Evolutionary conservation across 30 jellyfish, hydroid and myxozoan species (phyloP).

Genomic region (Clytia hemisphaerica): DNA sequence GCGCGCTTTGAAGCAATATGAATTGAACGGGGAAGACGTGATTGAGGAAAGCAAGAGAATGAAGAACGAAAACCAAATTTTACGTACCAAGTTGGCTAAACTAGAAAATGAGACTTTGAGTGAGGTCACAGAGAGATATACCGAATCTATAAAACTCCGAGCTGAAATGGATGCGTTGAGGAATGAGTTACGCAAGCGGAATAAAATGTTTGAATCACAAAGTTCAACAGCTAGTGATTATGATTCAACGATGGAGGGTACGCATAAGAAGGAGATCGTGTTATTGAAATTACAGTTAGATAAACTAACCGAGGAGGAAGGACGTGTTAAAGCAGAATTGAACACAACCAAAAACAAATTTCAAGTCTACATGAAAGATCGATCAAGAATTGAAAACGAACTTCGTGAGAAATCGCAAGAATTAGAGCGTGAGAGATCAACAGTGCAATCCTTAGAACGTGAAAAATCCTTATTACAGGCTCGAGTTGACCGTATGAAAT

Average conservation of each 20-base stretch:
- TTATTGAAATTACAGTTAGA: constrained; percentile 1
- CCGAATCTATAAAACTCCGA: constrained; percentile 5
- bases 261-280: constrained; percentile 1
- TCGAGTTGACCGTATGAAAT: neutral
- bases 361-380: neutral
- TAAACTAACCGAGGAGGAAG: neutral
- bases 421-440: neutral
- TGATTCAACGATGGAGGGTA: constrained; percentile 4
- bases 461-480: neutral
- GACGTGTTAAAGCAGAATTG: neutral
- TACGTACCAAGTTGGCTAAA: neutral
- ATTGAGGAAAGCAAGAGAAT: neutral
- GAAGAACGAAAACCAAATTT: neutral
- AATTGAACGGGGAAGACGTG: neutral
- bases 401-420: neutral
- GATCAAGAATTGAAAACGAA: constrained; percentile 5
- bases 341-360: constrained; percentile 6
- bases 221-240: constrained; percentile 6
- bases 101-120: constrained; percentile 9
- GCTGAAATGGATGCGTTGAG: constrained; percentile 16
- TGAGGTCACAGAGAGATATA: constrained; percentile 5
- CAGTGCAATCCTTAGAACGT: too few species aligned
- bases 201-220: neutral
- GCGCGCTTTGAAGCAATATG: neutral
- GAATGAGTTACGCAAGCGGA: neutral